Conservation (phyloP, 1,140 invertebrate species). For the Panonychus citri region DNA sequence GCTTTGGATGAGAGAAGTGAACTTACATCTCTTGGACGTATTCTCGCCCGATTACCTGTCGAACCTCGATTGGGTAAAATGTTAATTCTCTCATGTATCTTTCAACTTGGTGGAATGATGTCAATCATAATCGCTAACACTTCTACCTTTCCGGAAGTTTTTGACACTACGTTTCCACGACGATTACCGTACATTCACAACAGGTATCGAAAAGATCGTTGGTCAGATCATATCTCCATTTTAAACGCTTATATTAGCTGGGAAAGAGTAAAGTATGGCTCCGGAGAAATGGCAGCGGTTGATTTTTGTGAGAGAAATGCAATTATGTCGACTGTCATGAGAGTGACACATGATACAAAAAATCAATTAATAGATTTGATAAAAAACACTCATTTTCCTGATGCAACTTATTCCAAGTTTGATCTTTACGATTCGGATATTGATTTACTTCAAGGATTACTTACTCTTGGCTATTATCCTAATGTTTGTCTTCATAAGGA, state of each 20-base stretch:
- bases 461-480: constrained; percentile 78
- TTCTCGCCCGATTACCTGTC: constrained; percentile 64
- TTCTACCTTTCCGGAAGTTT: too few relatives aligned
- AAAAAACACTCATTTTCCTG: constrained; percentile 57
- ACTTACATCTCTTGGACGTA: constrained; percentile 61
- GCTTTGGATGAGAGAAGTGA: constrained; percentile 56
- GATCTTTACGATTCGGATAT: constrained; percentile 38
- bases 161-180: constrained; percentile 20
- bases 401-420: constrained; percentile 48
- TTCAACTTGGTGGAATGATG: constrained; percentile 30
- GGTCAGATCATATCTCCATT: constrained; percentile 84
- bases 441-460: constrained; percentile 35
- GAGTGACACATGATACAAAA: constrained; percentile 38
- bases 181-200: constrained; percentile 49
- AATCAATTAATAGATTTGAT: constrained; percentile 45
- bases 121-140: constrained; percentile 27
- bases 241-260: constrained; percentile 72
- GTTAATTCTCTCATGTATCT: constrained; percentile 62
- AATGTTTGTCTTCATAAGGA: constrained; percentile 90
- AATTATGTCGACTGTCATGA: constrained; percentile 49
- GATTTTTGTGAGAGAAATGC: constrained; percentile 74
- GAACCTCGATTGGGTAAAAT: constrained; percentile 77
- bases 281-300: constrained; percentile 52
- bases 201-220: constrained; percentile 30
- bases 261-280: constrained; percentile 41